Conservation (phyloP, 2,797 vertebrate genomes). For the Pangasius djambal region DNA sequence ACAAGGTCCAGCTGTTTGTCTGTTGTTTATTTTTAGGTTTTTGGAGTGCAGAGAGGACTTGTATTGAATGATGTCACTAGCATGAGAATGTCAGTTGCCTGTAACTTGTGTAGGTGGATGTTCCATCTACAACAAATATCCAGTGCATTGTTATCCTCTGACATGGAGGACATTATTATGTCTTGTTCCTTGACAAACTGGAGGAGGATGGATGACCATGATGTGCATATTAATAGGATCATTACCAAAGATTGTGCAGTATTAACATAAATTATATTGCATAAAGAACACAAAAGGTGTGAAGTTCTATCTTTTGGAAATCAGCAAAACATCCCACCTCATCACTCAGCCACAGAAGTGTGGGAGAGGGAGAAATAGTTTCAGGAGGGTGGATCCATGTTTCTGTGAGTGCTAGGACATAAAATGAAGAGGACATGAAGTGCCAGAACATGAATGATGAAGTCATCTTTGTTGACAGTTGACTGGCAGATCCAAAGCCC, state of each 20-base stretch:
- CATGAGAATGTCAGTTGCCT: background rate
- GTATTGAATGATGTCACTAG: background rate
- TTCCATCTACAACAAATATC: background rate
- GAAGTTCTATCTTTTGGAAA: background rate
- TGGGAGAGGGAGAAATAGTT: background rate
- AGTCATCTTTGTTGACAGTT: background rate
- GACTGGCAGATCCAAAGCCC: conserved; percentile 8
- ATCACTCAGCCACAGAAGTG: background rate
- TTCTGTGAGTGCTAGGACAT: background rate
- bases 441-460: conserved; percentile 5
- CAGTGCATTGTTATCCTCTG: background rate
- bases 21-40: background rate
- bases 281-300: background rate
- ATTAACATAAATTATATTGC: background rate
- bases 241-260: background rate
- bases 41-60: background rate
- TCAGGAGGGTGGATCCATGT: background rate
- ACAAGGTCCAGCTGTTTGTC: background rate
- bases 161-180: conserved; percentile 4
- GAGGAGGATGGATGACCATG: background rate
- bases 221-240: background rate
- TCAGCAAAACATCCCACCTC: background rate
- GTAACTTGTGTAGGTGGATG: conserved; percentile 2
- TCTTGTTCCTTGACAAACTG: background rate
- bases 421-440: conserved; percentile 2